Evolutionary conservation across 2,888 invertebrate species (phyloP).

Genomic region (Mythimna ferrago): DNA sequence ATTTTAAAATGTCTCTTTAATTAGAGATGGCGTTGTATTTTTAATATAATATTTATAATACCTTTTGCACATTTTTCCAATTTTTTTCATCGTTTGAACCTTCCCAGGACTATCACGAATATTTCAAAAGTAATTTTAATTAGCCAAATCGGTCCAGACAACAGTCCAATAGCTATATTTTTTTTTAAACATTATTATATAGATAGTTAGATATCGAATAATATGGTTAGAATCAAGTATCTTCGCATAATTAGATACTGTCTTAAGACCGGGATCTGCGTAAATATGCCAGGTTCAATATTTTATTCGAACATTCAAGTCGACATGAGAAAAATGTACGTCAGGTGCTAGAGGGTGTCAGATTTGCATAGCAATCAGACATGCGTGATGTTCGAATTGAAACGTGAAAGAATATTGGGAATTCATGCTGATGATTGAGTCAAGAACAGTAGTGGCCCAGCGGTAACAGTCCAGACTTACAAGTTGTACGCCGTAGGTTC

Average conservation of each 20-base stretch:
- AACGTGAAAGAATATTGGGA: slow-evolving; percentile 36
- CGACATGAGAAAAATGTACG: slow-evolving; percentile 41
- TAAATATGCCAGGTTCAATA: slow-evolving; percentile 29
- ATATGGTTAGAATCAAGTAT: not conserved
- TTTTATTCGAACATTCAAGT: slow-evolving; percentile 41
- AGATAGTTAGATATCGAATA: not conserved
- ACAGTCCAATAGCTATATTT: too few relatives aligned
- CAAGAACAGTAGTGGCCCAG: too few relatives aligned
- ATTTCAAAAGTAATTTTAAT: too few relatives aligned
- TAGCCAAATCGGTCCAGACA: too few relatives aligned
- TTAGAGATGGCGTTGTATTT: too few relatives aligned
- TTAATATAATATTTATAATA: too few relatives aligned
- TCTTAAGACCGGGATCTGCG: not conserved
- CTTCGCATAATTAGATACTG: slow-evolving; percentile 8
- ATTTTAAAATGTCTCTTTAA: too few relatives aligned
- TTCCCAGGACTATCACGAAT: too few relatives aligned
- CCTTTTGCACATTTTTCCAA: too few relatives aligned
- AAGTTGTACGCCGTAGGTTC: not conserved
- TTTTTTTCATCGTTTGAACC: too few relatives aligned
- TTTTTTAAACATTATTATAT: too few relatives aligned
- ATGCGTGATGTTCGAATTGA: slow-evolving; percentile 45
- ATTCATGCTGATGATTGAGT: not conserved
- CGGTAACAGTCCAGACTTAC: not conserved
- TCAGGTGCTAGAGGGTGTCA: slow-evolving; percentile 10
- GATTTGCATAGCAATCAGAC: slow-evolving; percentile 59